These are phyloP conservation scores for Micromys minutus DNA, from an alignment of 2,113 vertebrate genomes.

Conservation along the genomic window DNA sequence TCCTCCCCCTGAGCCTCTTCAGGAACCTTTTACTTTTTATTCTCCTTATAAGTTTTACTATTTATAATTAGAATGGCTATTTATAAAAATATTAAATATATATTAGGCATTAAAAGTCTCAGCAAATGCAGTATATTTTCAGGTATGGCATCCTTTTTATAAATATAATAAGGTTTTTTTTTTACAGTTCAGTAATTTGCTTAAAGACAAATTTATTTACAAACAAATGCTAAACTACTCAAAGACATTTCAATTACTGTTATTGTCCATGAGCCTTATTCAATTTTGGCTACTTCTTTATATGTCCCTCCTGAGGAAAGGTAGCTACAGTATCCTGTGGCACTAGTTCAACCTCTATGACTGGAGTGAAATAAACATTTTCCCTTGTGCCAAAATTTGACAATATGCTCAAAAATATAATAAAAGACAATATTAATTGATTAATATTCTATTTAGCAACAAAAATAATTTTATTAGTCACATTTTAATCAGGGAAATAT, in stretches of 20 bases:
- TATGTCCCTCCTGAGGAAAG: background rate
- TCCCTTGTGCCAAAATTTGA: background rate
- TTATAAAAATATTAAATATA: background rate
- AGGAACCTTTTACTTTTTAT: background rate
- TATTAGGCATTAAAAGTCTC: slow-evolving; percentile 41
- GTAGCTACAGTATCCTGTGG: background rate
- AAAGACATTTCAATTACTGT: background rate
- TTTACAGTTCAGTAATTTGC: slow-evolving; percentile 17
- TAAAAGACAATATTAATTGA: background rate
- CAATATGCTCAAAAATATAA: background rate
- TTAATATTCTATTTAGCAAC: no score
- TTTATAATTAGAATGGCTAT: background rate
- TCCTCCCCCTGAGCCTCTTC: slow-evolving; percentile 10
- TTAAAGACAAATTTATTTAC: slow-evolving; percentile 21
- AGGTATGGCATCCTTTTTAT: background rate
- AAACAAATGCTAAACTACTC: slow-evolving; percentile 6
- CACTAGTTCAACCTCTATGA: background rate
- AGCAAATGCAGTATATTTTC: background rate
- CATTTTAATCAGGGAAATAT: background rate
- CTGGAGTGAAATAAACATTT: background rate
- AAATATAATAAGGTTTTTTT: slow-evolving; percentile 1
- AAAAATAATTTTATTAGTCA: no score
- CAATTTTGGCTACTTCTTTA: background rate
- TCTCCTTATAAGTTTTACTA: background rate
- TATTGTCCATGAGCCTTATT: background rate